Evolutionary conservation across 1,140 invertebrate genomes (phyloP).

Genomic region (Heliconius himera): DNA sequence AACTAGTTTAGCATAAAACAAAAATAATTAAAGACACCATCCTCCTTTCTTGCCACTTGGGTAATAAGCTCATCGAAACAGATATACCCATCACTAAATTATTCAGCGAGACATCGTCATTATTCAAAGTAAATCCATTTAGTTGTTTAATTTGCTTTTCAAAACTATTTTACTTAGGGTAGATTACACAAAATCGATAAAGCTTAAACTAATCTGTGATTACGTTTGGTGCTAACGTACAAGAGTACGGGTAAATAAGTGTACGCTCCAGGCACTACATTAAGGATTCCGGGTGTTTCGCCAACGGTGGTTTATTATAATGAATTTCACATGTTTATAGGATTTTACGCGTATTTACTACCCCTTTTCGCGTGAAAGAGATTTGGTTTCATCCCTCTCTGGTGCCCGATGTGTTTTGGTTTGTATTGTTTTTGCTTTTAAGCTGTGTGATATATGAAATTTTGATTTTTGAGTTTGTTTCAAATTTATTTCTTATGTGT

Average conservation of each 20-base stretch:
- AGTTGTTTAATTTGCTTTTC: slow-evolving; percentile 15
- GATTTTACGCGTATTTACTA: slow-evolving; percentile 33
- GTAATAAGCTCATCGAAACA: neutral
- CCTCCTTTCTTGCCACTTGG: neutral
- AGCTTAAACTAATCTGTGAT: slow-evolving; percentile 42
- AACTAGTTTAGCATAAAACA: too few relatives aligned
- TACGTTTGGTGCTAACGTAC: slow-evolving; percentile 26
- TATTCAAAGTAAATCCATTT: slow-evolving; percentile 16
- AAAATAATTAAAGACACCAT: neutral
- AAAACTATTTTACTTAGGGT: slow-evolving; percentile 19
- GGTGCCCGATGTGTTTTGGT: neutral
- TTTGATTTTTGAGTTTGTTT: neutral
- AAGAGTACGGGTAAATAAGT: slow-evolving; percentile 29
- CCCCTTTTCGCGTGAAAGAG: slow-evolving; percentile 24
- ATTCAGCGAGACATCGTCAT: slow-evolving; percentile 8
- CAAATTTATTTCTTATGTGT: too few relatives aligned
- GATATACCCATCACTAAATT: neutral
- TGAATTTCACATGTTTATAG: slow-evolving; percentile 52
- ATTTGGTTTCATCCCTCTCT: slow-evolving; percentile 28
- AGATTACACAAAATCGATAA: slow-evolving; percentile 42
- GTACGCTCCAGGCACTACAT: slow-evolving; percentile 33
- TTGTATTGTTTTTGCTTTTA: neutral
- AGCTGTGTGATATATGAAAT: neutral
- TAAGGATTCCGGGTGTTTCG: slow-evolving; percentile 38
- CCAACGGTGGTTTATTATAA: slow-evolving; percentile 48